phyloP scores from a whole-genome alignment of 2,113 vertebrate genomes.

The Ochotona princeps region DNA sequence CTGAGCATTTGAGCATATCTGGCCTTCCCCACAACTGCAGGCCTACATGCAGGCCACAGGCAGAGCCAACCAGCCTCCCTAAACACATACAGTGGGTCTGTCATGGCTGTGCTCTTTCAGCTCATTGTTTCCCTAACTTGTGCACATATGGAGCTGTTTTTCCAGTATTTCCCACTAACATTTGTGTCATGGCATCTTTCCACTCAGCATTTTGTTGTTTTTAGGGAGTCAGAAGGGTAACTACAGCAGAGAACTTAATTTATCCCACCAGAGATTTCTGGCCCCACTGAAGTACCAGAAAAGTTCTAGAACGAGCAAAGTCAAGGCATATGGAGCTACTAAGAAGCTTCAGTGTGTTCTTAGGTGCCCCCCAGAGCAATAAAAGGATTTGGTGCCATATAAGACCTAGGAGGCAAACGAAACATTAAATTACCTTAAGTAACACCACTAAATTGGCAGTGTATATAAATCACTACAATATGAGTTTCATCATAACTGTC shows the following conservation, averaged over 20 bases:
- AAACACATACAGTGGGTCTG: neutral
- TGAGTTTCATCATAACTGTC: neutral
- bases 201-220: slow-evolving; percentile 39
- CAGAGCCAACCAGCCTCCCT: neutral
- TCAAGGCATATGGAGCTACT: neutral
- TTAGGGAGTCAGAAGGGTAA: slow-evolving; percentile 52
- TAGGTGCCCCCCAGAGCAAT: neutral
- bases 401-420: neutral
- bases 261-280: slow-evolving; percentile 14
- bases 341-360: neutral
- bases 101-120: neutral
- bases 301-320: slow-evolving; percentile 30
- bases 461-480: slow-evolving; percentile 8
- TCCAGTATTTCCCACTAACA: slow-evolving; percentile 32
- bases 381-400: neutral
- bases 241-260: slow-evolving; percentile 22
- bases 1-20: neutral
- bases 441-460: neutral
- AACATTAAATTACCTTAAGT: slow-evolving; percentile 12
- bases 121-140: slow-evolving; percentile 51
- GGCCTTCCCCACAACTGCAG: neutral
- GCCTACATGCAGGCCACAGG: neutral
- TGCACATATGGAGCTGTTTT: slow-evolving; percentile 37
- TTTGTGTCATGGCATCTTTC: slow-evolving; percentile 48
- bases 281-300: neutral